Evolutionary conservation across 2,888 invertebrate species (phyloP), one percentile per base, ranked within the genome.

Genomic region (Ptycholaimellus sp.): DNA sequence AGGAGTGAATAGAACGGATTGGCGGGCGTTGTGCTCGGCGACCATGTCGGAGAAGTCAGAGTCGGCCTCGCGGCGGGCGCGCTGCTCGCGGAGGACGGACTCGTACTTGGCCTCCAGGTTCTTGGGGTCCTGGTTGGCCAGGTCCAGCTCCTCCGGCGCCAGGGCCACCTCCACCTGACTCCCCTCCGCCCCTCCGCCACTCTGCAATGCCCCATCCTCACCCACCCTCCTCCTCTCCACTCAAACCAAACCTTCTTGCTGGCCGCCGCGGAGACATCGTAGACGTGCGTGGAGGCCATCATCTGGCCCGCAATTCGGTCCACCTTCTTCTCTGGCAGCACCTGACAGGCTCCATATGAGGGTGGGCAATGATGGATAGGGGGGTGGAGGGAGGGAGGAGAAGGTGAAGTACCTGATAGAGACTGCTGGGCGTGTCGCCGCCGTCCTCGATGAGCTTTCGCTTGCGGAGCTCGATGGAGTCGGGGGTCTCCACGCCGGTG

Each of bases 391-490:
- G 16, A 33, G 14, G 6, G 9, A 19, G 11, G 17, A 9, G 6
- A 18, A 16, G 21, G n/a, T 33, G 7, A 27, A n/a, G n/a, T n/a
- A n/a, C n/a, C n/a, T n/a, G n/a, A n/a, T n/a, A n/a, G n/a, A n/a
- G n/a, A n/a, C n/a, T n/a, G n/a, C n/a, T n/a, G n/a, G n/a, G n/a
- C n/a, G n/a, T n/a, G n/a, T n/a, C n/a, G n/a, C 58, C 73, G 79
- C 82, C 79, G 56, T 61, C 52, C 59, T 96, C 96, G 81, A 90
- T 90, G 43, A 83, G 79, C 58, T 87, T 82, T 64, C 81, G 78
- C 67, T 99, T 96, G 46, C 96, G 69, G 46, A 96, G 68, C 59
- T 99, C 96, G 53, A 99, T 96, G 47, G 83, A 81, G 59, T 96
- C 93, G 0, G 96, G 96, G 0, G 96, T 96, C 65, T 96, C 93